phyloP scores from a whole-genome alignment of 2,797 vertebrate genomes.

The Galago senegalensis region DNA sequence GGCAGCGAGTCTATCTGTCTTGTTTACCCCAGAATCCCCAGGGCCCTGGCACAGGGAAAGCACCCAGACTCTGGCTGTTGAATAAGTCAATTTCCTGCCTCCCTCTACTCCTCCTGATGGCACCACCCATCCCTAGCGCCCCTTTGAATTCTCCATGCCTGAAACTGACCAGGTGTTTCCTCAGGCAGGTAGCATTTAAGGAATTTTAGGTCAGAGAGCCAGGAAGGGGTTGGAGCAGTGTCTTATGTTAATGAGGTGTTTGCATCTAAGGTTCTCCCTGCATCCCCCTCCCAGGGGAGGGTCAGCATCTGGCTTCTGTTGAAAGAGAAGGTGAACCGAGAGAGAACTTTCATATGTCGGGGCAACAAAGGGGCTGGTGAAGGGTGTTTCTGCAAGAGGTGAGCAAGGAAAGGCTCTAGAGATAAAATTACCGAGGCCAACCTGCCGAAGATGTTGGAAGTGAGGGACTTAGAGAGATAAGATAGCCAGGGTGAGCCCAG shows the following conservation, averaged over 20 bases:
- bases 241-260: not conserved
- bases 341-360: not conserved
- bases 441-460: not conserved
- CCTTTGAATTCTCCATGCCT: not conserved
- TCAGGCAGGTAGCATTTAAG: not conserved
- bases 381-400: not conserved
- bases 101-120: not conserved
- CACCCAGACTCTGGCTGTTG: not conserved
- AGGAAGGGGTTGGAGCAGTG: not conserved
- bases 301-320: not conserved
- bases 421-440: not conserved
- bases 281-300: no score
- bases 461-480: not conserved
- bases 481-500: not conserved
- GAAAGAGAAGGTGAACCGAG: not conserved
- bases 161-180: not conserved
- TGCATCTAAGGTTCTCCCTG: not conserved
- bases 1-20: not conserved
- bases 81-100: not conserved
- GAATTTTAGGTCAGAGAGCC: not conserved
- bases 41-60: not conserved
- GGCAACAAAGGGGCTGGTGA: not conserved
- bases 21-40: not conserved
- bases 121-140: not conserved
- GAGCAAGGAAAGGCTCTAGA: not conserved